Percentiles rank a stretch among this genome's conserved stretches.
Conservation (phyloP, 2,888 invertebrate genomes). For the Acanthosoma haemorrhoidale region DNA sequence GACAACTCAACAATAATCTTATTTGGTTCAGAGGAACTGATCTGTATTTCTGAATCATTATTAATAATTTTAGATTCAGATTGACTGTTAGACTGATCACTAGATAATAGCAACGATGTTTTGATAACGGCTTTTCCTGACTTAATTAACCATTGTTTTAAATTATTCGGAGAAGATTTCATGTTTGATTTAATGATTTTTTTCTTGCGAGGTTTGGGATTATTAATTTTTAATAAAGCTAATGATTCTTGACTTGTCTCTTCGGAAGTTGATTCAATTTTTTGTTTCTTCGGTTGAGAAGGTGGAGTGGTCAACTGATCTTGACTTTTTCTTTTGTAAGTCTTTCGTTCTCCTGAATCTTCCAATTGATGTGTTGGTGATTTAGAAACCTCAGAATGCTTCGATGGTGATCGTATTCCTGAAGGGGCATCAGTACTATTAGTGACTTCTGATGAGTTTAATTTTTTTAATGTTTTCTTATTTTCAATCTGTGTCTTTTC, state of each 20-base stretch:
- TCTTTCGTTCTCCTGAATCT: background rate
- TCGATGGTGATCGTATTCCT: background rate
- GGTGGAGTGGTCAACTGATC: background rate
- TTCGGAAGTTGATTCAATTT: background rate
- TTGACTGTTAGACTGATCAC: background rate
- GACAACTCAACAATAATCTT: background rate
- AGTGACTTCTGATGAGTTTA: background rate
- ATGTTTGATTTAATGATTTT: constrained; percentile 10
- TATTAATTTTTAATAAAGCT: background rate
- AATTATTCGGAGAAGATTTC: constrained; percentile 6
- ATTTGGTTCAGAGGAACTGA: background rate
- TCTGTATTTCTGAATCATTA: constrained; percentile 3
- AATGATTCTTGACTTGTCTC: constrained; percentile 18
- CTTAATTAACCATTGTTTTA: constrained; percentile 27
- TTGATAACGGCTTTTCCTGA: constrained; percentile 15
- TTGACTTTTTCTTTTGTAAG: background rate
- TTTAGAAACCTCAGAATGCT: background rate
- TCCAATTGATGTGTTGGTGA: background rate
- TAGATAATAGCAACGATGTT: background rate
- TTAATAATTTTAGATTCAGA: constrained; percentile 16
- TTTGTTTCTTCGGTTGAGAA: background rate
- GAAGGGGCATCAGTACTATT: background rate
- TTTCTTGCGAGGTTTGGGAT: constrained; percentile 16
- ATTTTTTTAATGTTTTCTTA: background rate
- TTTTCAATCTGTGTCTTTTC: background rate